Conservation (phyloP, 2,113 vertebrate species). For the Labeo rohita region DNA sequence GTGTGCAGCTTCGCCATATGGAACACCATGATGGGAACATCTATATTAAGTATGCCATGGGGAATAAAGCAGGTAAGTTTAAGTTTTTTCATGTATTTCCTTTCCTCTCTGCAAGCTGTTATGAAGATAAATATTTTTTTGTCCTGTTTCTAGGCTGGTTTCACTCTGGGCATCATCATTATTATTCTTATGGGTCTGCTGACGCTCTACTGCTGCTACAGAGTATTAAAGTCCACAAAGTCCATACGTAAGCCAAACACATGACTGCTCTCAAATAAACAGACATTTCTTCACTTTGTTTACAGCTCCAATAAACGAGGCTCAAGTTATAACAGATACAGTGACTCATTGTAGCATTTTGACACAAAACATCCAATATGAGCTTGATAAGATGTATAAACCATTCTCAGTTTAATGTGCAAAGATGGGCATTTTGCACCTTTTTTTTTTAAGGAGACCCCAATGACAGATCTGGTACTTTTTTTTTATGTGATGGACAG, state of each 20-base stretch:
- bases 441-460: neutral
- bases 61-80: slow-evolving; percentile 92
- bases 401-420: neutral
- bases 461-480: neutral
- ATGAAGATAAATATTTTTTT: neutral
- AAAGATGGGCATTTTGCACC: neutral
- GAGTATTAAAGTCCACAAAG: slow-evolving; percentile 88
- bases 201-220: slow-evolving; percentile 94
- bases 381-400: neutral
- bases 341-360: neutral
- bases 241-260: slow-evolving; percentile 84
- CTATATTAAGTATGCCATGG: slow-evolving; percentile 98
- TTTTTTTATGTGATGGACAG: neutral
- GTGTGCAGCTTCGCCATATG: slow-evolving; percentile 92
- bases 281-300: neutral
- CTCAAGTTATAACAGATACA: neutral
- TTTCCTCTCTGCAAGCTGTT: neutral
- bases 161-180: slow-evolving; percentile 88
- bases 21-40: slow-evolving; percentile 99
- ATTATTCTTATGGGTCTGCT: slow-evolving; percentile 86
- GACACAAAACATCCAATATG: neutral
- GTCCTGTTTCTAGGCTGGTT: slow-evolving; percentile 83
- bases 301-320: neutral
- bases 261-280: neutral
- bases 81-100: neutral